A percentile compares a stretch with the other conserved stretches of the same genome.
Evolutionary conservation across 2,888 invertebrate species (phyloP).

Genomic region (Flexamia atlantica): DNA sequence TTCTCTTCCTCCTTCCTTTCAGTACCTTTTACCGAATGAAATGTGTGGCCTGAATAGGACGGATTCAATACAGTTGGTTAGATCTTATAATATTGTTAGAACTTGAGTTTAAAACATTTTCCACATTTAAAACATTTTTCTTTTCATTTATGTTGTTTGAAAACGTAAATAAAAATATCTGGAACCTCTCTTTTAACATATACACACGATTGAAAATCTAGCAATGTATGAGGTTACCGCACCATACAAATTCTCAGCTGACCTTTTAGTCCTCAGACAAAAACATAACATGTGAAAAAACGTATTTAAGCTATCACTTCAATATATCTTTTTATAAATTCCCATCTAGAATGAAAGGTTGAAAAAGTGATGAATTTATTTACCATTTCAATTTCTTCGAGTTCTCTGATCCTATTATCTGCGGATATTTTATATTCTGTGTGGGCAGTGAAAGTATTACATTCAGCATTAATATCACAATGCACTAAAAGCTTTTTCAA

Average conservation of each 20-base stretch:
- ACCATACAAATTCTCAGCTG: too few species aligned
- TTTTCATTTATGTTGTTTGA: too few species aligned
- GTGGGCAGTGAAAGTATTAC: background rate
- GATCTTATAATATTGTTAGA: background rate
- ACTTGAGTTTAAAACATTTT: too few species aligned
- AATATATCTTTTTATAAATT: too few species aligned
- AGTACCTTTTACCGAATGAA: background rate
- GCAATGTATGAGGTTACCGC: too few species aligned
- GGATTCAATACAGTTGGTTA: background rate
- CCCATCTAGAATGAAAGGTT: background rate
- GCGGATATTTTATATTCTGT: constrained; percentile 8
- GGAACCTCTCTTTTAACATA: too few species aligned
- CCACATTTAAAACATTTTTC: too few species aligned
- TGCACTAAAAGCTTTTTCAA: constrained; percentile 31
- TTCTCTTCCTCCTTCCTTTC: constrained; percentile 23
- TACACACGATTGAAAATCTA: too few species aligned
- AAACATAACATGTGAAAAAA: too few species aligned
- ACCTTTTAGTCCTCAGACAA: too few species aligned
- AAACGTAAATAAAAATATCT: too few species aligned
- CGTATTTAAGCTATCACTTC: too few species aligned
- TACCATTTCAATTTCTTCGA: background rate
- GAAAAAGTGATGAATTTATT: background rate
- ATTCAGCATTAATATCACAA: constrained; percentile 27
- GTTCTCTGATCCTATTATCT: background rate
- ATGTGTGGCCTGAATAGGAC: background rate